Base-by-base conservation (phyloP, 2,888 invertebrate species). In the Dolichomitus sp. region DNA sequence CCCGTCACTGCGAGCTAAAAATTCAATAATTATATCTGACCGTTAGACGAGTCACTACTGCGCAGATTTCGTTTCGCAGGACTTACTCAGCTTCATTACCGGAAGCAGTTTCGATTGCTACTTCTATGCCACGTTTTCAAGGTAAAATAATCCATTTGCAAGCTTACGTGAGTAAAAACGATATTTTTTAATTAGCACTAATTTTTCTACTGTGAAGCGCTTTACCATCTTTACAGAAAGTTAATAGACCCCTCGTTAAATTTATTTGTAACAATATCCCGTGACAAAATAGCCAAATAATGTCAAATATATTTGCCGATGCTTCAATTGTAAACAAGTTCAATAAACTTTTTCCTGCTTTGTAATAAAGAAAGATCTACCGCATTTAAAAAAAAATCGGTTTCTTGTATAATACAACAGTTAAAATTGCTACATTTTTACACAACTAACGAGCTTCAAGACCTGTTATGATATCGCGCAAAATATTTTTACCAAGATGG, bases 1-100 rank as follows among this genome's bases (percentile, higher is more conserved):
- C 37, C 48, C 30, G 48, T 57, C 57, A 57, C 30, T 6, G 30
- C 30, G 30, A 40, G 23, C 48, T 37, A 23, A 69, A 27, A 54
- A 37, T 72, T 72, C 48, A 45, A 72, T 72, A 48, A 72, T 72
- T 61, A 30, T 72, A 30, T 72, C 45, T 17, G 33, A 72, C 72
- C 72, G 59, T 90, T 87, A 88, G 90, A 90, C 89, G 88, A 86
- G 2, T 4, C 30, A 33, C 61, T 37, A 61, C 17, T 61, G 37
- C 33, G 37, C 19, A n/a, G 27, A 30, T 30, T 57, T 57, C 27
- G 57, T 30, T 57, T 30, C n/a, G 14, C 6, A 23, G 14, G 9
- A 14, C 12, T 57, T 57, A 14, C 14, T 30, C 30, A n/a, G 5
- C 57, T 27, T 11, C 5, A 4, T 3, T 30, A 11, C 30, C n/a